These are phyloP conservation scores for Schlechtendalia chinensis DNA, from an alignment of 1,140 invertebrate genomes.

Conservation along the genomic window DNA sequence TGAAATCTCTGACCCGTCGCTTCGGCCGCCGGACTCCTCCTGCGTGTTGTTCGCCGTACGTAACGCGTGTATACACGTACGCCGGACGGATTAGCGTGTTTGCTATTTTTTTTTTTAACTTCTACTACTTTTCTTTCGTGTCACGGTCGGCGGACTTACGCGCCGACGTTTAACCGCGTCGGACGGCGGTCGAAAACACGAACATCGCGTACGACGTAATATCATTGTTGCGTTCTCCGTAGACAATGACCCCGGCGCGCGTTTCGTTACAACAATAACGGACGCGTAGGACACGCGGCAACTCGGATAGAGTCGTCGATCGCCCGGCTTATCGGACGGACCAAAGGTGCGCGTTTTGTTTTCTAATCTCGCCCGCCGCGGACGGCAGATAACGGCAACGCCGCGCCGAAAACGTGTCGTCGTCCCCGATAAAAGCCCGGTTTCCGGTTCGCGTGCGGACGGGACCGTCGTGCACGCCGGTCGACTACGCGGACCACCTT, in stretches of 20 bases:
- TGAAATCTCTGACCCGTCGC: conserved; percentile 35
- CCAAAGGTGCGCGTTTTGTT: neutral
- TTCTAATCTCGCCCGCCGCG: no score
- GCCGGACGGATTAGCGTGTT: conserved; percentile 4
- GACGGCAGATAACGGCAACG: no score
- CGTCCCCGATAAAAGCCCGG: no score
- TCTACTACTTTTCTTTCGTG: neutral
- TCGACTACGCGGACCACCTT: no score
- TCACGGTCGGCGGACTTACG: conserved; percentile 9
- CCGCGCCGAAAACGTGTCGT: no score
- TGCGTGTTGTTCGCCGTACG: neutral
- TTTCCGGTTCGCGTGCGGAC: no score
- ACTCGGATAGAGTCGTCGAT: neutral
- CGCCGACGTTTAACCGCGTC: conserved; percentile 1
- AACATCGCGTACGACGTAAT: neutral
- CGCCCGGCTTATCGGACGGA: neutral
- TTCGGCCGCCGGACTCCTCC: neutral
- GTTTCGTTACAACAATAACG: neutral
- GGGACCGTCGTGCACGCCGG: no score
- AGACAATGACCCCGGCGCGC: conserved; percentile 3
- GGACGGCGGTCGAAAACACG: neutral
- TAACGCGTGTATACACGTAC: no score
- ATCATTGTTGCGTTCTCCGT: conserved; percentile 11
- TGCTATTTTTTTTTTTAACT: neutral
- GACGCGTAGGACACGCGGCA: neutral